Base-by-base conservation (phyloP, 2,113 vertebrate genomes). In the Cyanistes caeruleus region DNA sequence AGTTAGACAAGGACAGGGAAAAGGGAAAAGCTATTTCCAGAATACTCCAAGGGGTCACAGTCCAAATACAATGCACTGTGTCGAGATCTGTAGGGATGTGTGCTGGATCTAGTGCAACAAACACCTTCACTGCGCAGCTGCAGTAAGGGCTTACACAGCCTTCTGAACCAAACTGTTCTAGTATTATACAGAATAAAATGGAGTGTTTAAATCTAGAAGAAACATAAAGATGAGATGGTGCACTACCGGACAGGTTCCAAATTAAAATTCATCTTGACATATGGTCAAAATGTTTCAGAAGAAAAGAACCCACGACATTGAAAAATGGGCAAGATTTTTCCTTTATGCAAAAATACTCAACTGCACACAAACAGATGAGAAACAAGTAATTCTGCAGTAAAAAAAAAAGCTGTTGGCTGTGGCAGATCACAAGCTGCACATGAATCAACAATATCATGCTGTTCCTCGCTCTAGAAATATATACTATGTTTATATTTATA, bases 361-460 rank as follows among this genome's bases (percentile, higher is more conserved):
- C 52, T 52, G 56, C 79, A 90, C 43, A 60, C 51, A 88, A 52
- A 90, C 51, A 86, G 76, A 97, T 59, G 60, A 97, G 68, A 90
- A 90, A 89, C 43, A 92, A 92, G 80, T 74, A 89, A 84, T 87
- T 95, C 79, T 88, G 72, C 85, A 77, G 55, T 31, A 27, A 82
- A 89, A 82, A 89, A 90, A 84, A 92, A 95, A 87, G 51, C 68
- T 94, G 88, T 80, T 93, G 79, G 88, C 72, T 84, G 80, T 14
- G 1, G 76, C 64, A 92, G 83, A 96, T 96, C 94, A 93, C 86
- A 92, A 92, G 80, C 93, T 93, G 69, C 69, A 95, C 84, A 89
- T 87, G 73, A 92, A 95, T 95, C 91, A 95, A 95, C 63, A 90
- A 72, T 84, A 96, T 70, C 90, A 84, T 59, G 68, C 80, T 90